Evolutionary conservation across 2,888 invertebrate species (phyloP).

Genomic region (Homarus gammarus): DNA sequence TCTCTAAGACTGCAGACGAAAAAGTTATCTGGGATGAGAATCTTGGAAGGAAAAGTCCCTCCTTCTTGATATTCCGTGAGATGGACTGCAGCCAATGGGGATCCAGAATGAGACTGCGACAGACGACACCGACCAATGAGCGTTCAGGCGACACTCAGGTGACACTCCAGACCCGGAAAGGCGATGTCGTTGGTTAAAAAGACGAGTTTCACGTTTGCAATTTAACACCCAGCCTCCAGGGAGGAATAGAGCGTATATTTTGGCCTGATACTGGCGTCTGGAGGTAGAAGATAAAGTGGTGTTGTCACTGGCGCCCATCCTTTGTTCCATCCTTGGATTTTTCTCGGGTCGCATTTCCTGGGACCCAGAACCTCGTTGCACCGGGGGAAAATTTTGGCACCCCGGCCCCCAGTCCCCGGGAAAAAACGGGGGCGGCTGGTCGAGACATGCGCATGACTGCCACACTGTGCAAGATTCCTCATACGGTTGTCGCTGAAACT

Average conservation of each 20-base stretch:
- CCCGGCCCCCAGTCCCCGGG: conserved; percentile 59
- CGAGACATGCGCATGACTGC: conserved; percentile 64
- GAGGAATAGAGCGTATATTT: background rate
- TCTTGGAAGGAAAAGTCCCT: conserved; percentile 60
- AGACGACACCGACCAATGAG: conserved; percentile 69
- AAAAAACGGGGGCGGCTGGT: conserved; percentile 70
- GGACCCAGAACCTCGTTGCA: conserved; percentile 57
- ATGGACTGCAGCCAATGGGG: conserved; percentile 51
- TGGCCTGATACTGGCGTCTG: background rate
- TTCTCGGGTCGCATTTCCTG: conserved; percentile 64
- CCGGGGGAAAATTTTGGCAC: conserved; percentile 70
- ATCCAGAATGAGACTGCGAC: conserved; percentile 53
- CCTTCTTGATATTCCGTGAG: conserved; percentile 31
- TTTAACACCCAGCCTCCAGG: conserved; percentile 10
- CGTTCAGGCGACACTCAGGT: conserved; percentile 60
- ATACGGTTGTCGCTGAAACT: too few species aligned
- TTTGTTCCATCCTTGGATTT: conserved; percentile 56
- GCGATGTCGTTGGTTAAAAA: conserved; percentile 68
- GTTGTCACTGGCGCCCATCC: conserved; percentile 51
- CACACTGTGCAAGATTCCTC: conserved; percentile 11
- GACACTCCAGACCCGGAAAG: conserved; percentile 67
- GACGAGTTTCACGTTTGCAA: conserved; percentile 61
- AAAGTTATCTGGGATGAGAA: conserved; percentile 42
- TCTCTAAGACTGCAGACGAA: conserved; percentile 57
- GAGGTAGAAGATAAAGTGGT: background rate